Conservation (phyloP, 2,888 invertebrate genomes). For the Phasia obesa region DNA sequence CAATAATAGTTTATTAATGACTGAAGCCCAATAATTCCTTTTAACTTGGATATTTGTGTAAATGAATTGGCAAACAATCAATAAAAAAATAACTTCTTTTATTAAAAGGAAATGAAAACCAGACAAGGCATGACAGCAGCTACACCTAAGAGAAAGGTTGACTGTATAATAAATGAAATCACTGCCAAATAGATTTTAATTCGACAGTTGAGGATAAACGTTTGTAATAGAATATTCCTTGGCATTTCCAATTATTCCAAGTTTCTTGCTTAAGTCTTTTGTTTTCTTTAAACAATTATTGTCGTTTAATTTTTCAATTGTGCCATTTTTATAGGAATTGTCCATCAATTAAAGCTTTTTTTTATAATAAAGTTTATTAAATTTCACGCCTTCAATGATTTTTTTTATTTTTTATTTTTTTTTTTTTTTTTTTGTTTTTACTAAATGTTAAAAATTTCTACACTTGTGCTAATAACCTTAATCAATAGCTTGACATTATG, state of each 20-base stretch:
- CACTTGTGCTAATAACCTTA: conserved; percentile 61
- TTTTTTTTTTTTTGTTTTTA: neutral
- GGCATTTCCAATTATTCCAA: neutral
- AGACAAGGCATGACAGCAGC: conserved; percentile 1
- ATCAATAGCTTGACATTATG: conserved; percentile 49
- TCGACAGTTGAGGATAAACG: neutral
- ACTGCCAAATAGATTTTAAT: neutral
- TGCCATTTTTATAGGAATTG: neutral
- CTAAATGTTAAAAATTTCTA: neutral
- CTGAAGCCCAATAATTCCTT: neutral
- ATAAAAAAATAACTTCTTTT: neutral
- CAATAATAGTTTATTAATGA: conserved; percentile 1
- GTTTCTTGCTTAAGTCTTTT: conserved; percentile 28
- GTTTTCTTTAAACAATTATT: neutral
- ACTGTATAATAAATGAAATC: neutral
- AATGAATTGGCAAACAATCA: conserved; percentile 29
- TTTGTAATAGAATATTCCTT: no score
- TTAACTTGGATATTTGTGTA: neutral
- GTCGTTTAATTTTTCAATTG: neutral
- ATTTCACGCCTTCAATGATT: no score
- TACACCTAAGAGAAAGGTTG: conserved; percentile 8
- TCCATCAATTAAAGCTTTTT: neutral
- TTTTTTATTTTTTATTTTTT: no score
- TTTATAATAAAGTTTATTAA: no score
- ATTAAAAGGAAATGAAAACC: neutral